Base-by-base conservation (phyloP, 2,888 invertebrate species). In the Ditylenchus weischeri region DNA sequence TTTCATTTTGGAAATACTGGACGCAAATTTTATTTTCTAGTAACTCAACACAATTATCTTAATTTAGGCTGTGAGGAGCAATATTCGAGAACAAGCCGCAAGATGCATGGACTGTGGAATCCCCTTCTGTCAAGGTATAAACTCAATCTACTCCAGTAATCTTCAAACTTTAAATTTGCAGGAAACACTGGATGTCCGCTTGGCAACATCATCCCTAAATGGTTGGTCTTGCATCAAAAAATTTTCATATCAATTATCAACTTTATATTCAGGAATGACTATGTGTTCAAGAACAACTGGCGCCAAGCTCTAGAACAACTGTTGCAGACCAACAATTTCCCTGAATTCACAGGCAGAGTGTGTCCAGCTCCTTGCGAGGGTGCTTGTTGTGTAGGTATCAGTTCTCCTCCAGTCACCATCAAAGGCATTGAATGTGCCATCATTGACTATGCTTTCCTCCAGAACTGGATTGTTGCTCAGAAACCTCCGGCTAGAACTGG, bases 371-470 rank as follows among this genome's bases (percentile, higher is more conserved):
- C 98, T 11, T 98, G 98, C 85, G 98, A 98, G 86, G 96, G 93
- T 61, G 93, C 96, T 4, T 98, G 98, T 84, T 95, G 95, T 68
- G 86, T 96, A 73, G 94, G 89, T 21, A 98, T 98, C 83, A 93
- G 92, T 23, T 91, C 93, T 79, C 93, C 94, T 4, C 88, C 96
- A 15, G 98, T 98, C 35, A 96, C 96, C 71, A 98, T 98, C 84
- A 98, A 98, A 86, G 94, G 94, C 84, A 96, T 98, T 79, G 98
- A 98, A 86, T 95, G 95, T 84, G 89, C 95, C 66, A 98, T 98
- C 84, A 95, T 98, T 78, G 98, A 98, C 86, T 89, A 93, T 86
- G 98, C 93, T 15, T 98, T 93, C 84, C 92, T 94, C 83, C 89
- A 90, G 85, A 94, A 93, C 6, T 82, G 82, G 82, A 91, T 96